Conservation (phyloP, 2,113 vertebrate species). For the Stercorarius parasiticus region DNA sequence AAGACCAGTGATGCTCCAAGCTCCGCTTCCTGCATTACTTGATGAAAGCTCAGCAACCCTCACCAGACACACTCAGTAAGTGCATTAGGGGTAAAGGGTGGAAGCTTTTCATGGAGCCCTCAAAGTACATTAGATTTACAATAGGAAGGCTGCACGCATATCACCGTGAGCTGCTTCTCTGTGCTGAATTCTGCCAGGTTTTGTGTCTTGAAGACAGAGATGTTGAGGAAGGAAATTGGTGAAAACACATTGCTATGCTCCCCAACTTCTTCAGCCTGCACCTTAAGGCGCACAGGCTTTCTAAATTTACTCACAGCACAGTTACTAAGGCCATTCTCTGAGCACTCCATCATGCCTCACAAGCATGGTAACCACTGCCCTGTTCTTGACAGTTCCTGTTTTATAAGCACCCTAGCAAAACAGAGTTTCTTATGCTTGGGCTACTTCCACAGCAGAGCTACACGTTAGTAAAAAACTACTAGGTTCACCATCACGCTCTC, state of each 20-base stretch:
- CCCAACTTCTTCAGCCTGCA: background rate
- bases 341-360: background rate
- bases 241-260: background rate
- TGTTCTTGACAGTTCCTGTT: background rate
- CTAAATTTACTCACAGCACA: background rate
- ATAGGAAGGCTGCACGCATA: background rate
- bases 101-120: background rate
- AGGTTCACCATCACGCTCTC: background rate
- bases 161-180: background rate
- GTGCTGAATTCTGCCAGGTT: background rate
- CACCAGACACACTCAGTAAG: background rate
- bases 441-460: background rate
- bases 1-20: background rate
- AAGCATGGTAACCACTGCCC: background rate
- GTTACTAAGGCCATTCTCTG: background rate
- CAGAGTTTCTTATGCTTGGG: background rate
- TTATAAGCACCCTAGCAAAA: background rate
- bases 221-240: background rate
- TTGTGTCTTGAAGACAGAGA: background rate
- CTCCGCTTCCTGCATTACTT: background rate
- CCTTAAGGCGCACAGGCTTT: fast-evolving
- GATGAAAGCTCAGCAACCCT: background rate
- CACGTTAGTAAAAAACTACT: background rate
- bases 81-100: background rate
- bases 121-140: background rate